Evolutionary conservation across 2,888 invertebrate genomes (phyloP).

Genomic region (Oxyscelio sp.): DNA sequence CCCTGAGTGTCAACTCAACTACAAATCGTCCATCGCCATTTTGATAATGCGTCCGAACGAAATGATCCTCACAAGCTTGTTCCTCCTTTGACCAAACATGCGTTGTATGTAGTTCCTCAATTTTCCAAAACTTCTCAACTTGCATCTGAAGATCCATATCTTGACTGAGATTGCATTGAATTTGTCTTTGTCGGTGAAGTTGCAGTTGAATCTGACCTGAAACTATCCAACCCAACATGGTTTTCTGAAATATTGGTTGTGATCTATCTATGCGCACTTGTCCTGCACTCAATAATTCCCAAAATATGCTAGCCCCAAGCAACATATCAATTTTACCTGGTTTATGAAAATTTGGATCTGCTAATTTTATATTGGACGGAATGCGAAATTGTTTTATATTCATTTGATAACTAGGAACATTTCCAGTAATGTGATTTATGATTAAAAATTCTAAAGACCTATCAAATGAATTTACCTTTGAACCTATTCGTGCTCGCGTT

Average conservation of each 20-base stretch:
- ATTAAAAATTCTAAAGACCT: conserved; percentile 1
- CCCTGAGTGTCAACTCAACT: conserved; percentile 43
- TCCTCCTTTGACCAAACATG: conserved; percentile 53
- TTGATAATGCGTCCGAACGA: conserved; percentile 30
- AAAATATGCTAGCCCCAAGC: conserved; percentile 10
- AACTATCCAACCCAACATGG: conserved; percentile 46
- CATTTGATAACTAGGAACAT: too few species aligned
- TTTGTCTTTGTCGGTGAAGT: background rate
- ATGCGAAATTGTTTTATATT: background rate
- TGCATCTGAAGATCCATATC: conserved; percentile 39
- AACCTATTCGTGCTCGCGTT: background rate
- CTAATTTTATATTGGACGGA: background rate
- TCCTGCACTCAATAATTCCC: background rate
- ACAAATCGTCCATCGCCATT: conserved; percentile 59
- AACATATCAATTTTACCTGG: background rate
- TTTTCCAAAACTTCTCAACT: conserved; percentile 66
- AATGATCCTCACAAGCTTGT: conserved; percentile 70
- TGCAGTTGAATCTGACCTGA: conserved; percentile 25
- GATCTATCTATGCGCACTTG: conserved; percentile 1
- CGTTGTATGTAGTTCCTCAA: conserved; percentile 51
- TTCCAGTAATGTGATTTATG: background rate
- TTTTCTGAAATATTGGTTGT: conserved; percentile 41
- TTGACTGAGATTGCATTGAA: conserved; percentile 7
- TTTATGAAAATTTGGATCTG: conserved; percentile 1
- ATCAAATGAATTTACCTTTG: background rate